A percentile compares a stretch with the other conserved stretches of the same genome.
phyloP scores from a whole-genome alignment of 2,113 vertebrate genomes.

The Bambusicola thoracicus region DNA sequence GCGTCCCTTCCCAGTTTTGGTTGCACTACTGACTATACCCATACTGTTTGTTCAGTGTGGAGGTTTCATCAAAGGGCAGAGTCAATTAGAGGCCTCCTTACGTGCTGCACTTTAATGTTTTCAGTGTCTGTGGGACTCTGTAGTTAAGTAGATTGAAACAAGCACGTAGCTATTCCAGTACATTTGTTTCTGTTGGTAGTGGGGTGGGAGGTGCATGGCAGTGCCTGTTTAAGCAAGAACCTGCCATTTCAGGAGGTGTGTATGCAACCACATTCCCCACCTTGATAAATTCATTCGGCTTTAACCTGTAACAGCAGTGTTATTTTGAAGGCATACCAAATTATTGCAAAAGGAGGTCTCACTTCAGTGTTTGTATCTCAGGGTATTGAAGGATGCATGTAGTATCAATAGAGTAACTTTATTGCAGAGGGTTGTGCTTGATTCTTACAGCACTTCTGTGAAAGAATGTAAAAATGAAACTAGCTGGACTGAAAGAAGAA shows the following conservation, averaged over 20 bases:
- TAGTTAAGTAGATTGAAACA: neutral
- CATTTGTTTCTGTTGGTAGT: neutral
- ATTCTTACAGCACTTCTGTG: neutral
- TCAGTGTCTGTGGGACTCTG: neutral
- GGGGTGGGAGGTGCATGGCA: neutral
- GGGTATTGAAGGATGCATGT: neutral
- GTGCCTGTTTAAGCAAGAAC: neutral
- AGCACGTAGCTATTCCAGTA: rapidly evolving
- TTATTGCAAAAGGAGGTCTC: neutral
- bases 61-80: conserved; percentile 3
- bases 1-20: neutral
- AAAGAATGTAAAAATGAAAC: neutral
- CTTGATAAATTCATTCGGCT: neutral
- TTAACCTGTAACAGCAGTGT: neutral
- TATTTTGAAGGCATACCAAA: conserved; percentile 4
- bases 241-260: neutral
- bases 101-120: neutral
- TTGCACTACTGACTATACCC: neutral
- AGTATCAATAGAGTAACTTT: neutral
- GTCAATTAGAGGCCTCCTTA: neutral
- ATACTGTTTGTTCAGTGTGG: neutral
- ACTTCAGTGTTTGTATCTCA: neutral
- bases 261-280: neutral
- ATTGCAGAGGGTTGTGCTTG: neutral
- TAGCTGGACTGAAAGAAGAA: neutral